Base-by-base conservation (phyloP, 2,113 vertebrate species). In the Clarias magur region DNA sequence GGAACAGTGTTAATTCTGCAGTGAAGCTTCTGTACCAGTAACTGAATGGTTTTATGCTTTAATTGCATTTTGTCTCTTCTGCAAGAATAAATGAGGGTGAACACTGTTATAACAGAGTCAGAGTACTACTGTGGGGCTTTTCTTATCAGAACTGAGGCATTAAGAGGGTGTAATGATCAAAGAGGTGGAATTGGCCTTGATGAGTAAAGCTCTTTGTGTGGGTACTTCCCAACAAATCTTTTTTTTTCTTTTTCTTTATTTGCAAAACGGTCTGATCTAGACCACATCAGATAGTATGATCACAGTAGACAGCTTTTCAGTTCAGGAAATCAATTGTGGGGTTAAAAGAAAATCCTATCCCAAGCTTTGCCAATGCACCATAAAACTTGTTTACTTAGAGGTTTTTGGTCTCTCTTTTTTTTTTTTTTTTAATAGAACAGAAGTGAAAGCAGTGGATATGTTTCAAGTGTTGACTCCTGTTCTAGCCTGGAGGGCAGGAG, bases 231-330 rank as follows among this genome's bases (percentile, higher is more conserved):
- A 78, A 54, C 16, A 85, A 68, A 73, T 54, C 25, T 48, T 73
- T 67, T n/a, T 80, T 79, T 73, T 59, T 54, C 85, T 57, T 42
- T 65, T 85, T 38, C 90, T 85, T 85, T 88, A 82, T 88, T 70
- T 90, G 85, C 87, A 78, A 80, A 84, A 70, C 56, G 57, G 75
- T 30, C 62, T 25, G 81, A 83, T 88, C 78, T 82, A 76, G 73
- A 90, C 89, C 85, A 86, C 76, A 72, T 86, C 82, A 91, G 89
- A 91, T 86, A 88, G 42, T 27, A 86, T 59, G 67, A 82, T 73
- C 72, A 80, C 86, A 78, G 85, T 88, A 91, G 84, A 83, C 63
- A 87, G 87, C 23, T 90, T 84, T 62, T 70, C 70, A 60, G 70
- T 81, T 85, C 60, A 76, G 38, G 75, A 65, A 38, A 82, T 60